Percentiles rank a stretch among this genome's conserved stretches.
These are phyloP conservation scores for Chironomus tepperi DNA, from an alignment of 1,140 invertebrate genomes.

Conservation along the genomic window DNA sequence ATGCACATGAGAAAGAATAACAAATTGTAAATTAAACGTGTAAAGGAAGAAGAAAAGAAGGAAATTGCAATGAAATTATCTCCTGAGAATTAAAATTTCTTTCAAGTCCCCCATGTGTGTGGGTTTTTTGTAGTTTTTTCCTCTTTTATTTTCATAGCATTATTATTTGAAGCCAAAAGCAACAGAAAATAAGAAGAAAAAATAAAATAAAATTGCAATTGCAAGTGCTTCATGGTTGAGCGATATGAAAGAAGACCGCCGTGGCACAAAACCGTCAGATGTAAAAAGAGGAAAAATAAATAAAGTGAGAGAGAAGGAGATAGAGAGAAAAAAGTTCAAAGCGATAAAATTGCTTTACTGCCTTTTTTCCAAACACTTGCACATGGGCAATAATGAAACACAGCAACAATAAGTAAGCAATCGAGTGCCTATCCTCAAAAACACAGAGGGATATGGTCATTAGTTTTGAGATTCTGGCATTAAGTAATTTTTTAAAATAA, in stretches of 20 bases:
- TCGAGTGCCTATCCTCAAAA: background rate
- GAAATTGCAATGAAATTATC: conserved; percentile 19
- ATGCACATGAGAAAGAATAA: no score
- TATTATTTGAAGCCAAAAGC: background rate
- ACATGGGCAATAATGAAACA: background rate
- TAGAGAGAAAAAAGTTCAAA: background rate
- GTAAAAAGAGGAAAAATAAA: conserved; percentile 3
- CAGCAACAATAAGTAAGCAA: background rate
- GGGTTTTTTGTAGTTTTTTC: background rate
- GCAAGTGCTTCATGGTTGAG: conserved; percentile 21
- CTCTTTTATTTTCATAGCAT: background rate
- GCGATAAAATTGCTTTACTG: background rate
- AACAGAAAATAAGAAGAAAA: background rate
- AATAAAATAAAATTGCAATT: background rate
- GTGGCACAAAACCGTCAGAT: background rate
- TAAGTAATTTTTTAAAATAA: no score
- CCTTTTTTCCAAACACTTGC: conserved; percentile 6
- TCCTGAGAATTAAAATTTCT: background rate
- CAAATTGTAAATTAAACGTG: background rate
- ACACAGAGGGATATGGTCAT: no score
- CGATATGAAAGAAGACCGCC: conserved; percentile 18
- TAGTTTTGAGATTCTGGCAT: no score
- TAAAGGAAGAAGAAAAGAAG: background rate
- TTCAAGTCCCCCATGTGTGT: conserved; percentile 3
- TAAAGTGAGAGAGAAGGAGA: background rate